A percentile compares a stretch with the other conserved stretches of the same genome.
phyloP scores from a whole-genome alignment of 2,113 vertebrate species.

The Nibea coibor region DNA sequence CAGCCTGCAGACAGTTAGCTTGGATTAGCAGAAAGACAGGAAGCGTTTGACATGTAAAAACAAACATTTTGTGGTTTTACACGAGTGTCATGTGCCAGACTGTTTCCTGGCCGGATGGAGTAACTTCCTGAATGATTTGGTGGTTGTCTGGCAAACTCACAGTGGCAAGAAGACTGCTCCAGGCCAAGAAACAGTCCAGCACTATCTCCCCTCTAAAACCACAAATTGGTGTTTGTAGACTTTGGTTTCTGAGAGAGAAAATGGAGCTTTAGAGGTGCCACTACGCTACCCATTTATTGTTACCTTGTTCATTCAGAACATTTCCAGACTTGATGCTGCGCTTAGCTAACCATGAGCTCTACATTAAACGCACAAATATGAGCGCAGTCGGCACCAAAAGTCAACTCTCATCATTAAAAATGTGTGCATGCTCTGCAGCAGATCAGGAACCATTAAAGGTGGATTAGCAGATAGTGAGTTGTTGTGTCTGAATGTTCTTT shows the following conservation, averaged over 20 bases:
- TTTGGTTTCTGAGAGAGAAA: not conserved
- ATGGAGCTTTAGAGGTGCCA: not conserved
- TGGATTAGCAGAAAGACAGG: not conserved
- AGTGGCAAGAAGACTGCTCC: not conserved
- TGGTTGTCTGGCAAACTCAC: not conserved
- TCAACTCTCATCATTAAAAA: not conserved
- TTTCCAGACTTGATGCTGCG: not conserved
- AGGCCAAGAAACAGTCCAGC: not conserved
- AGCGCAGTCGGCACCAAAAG: not conserved
- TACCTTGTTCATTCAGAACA: too few species aligned
- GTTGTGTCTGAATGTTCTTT: constrained; percentile 21
- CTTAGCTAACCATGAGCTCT: not conserved
- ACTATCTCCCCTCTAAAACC: not conserved
- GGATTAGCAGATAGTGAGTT: not conserved
- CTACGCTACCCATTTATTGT: too few species aligned
- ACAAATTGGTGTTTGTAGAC: not conserved
- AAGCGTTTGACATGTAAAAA: not conserved
- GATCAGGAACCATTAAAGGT: constrained; percentile 2
- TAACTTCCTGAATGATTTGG: not conserved
- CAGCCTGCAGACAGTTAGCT: not conserved
- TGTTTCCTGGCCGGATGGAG: not conserved
- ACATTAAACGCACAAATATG: not conserved
- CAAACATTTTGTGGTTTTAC: not conserved
- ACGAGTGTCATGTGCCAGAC: not conserved
- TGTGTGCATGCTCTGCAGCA: not conserved